Evolutionary conservation across 2,113 vertebrate species (phyloP).

Genomic region (Cyprinodon variegatus): DNA sequence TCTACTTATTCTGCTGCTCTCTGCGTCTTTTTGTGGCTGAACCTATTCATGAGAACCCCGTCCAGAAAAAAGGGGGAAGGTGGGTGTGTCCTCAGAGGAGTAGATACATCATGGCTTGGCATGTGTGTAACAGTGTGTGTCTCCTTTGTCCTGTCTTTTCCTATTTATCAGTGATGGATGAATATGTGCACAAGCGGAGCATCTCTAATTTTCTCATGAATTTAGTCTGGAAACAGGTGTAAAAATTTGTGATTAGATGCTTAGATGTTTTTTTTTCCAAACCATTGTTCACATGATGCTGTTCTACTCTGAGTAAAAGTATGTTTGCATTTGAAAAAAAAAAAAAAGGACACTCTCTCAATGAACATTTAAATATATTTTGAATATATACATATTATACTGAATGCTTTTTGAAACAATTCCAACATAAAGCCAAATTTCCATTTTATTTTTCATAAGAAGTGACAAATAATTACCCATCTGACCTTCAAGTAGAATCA

Average conservation of each 20-base stretch:
- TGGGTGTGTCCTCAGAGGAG: constrained; percentile 43
- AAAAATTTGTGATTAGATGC: not conserved
- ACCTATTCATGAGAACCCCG: constrained; percentile 12
- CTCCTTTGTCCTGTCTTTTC: constrained; percentile 61
- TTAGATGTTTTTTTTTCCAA: not conserved
- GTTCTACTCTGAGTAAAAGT: not conserved
- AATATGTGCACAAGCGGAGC: constrained; percentile 10
- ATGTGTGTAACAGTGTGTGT: constrained; percentile 46
- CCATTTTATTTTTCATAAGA: not conserved
- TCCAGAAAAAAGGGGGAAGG: constrained; percentile 45
- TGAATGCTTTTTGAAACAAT: not conserved
- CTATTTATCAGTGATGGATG: constrained; percentile 32
- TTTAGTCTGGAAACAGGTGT: not conserved
- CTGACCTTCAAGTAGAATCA: not conserved
- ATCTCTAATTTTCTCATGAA: not conserved
- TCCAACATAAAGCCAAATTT: not conserved
- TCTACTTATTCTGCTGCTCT: not conserved
- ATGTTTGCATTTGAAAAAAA: not conserved
- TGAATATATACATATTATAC: not conserved
- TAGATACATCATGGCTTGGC: constrained; percentile 66
- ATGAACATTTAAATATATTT: too few species aligned
- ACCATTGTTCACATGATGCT: not conserved
- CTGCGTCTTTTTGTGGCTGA: constrained; percentile 24
- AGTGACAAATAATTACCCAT: not conserved
- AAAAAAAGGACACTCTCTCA: not conserved